Base-by-base conservation (phyloP, 1,140 invertebrate species). In the Bombus pyrosoma region DNA sequence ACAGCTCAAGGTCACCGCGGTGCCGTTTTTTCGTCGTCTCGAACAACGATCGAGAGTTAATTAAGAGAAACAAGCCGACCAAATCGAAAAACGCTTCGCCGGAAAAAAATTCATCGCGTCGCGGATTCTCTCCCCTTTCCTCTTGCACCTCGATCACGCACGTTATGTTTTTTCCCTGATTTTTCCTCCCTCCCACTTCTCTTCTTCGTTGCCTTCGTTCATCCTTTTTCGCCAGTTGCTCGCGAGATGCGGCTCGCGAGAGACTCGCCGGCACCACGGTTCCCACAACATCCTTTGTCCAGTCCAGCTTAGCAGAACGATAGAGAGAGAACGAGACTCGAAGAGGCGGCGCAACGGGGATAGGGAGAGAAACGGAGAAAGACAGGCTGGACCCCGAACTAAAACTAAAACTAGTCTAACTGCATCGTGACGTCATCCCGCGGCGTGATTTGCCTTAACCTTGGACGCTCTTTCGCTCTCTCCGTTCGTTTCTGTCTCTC, bases 331-430 rank as follows among this genome's bases (percentile, higher is more conserved):
- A 66, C 15, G 64, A 18, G 15, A 8, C 10, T 6, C 87, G 87
- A 25, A 34, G 39, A 53, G 62, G 62, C 69, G 57, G 89, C 84
- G 86, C 4, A 25, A n/a, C 47, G 59, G 62, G 43, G 71, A 86
- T 1, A 9, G 18, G 1, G 18, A 78, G 91, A 86, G 87, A 41
- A 22, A 28, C 59, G 22, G 68, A 75, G 75, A 84, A 43, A 72
- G 83, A 83, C 91, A 88, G 87, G 86, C 89, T 89, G 91, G 91
- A 91, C 91, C 91, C 83, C 91, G 88, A 92, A 92, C 92, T 93
- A 93, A 94, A 94, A 94, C 93, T 94, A 94, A 94, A 95, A 95
- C 93, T 94, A 95, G 94, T 95, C 93, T 94, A 95, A 94, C 94
- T 94, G 94, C 94, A 94, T 94, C 92, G 90, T 94, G 94, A 95